These are phyloP conservation scores for Pachypanchax playfairii DNA, from an alignment of 2,113 vertebrate genomes.

Conservation along the genomic window DNA sequence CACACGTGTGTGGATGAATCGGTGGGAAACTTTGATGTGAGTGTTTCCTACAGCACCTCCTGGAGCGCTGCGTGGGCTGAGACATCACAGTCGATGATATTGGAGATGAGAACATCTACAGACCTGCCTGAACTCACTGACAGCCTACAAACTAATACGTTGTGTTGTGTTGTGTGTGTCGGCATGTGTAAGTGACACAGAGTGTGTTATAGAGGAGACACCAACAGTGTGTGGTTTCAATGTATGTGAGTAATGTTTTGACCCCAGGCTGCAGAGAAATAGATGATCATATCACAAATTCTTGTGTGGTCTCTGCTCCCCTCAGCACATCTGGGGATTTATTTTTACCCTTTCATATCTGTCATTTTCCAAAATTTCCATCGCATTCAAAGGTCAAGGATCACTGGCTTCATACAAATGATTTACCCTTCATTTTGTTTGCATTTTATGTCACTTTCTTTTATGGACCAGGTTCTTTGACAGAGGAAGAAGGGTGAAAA, in stretches of 20 bases:
- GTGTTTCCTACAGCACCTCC: conserved; percentile 19
- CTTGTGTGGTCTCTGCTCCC: conserved; percentile 12
- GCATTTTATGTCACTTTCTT: conserved; percentile 1
- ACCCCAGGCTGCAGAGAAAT: conserved; percentile 42
- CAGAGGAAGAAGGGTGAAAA: too few relatives aligned
- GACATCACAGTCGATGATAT: conserved; percentile 43
- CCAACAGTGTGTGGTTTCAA: conserved; percentile 10
- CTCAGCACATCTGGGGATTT: neutral
- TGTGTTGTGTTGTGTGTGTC: conserved; percentile 19
- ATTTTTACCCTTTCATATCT: neutral
- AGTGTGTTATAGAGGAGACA: neutral
- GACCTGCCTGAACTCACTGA: conserved; percentile 16
- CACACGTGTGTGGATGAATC: conserved; percentile 4
- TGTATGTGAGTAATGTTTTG: conserved; percentile 33
- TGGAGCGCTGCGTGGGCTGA: conserved; percentile 27
- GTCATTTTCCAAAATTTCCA: neutral
- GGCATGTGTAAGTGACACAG: neutral
- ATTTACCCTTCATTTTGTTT: conserved; percentile 31
- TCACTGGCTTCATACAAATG: conserved; percentile 10
- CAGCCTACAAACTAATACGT: conserved; percentile 52
- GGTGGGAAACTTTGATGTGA: conserved; percentile 22
- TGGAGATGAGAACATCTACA: conserved; percentile 41
- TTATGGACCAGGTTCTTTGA: conserved; percentile 10
- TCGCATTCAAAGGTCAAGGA: neutral
- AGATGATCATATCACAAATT: conserved; percentile 53